phyloP scores from a whole-genome alignment of 2,113 vertebrate genomes.

The Puffinus mauretanicus region DNA sequence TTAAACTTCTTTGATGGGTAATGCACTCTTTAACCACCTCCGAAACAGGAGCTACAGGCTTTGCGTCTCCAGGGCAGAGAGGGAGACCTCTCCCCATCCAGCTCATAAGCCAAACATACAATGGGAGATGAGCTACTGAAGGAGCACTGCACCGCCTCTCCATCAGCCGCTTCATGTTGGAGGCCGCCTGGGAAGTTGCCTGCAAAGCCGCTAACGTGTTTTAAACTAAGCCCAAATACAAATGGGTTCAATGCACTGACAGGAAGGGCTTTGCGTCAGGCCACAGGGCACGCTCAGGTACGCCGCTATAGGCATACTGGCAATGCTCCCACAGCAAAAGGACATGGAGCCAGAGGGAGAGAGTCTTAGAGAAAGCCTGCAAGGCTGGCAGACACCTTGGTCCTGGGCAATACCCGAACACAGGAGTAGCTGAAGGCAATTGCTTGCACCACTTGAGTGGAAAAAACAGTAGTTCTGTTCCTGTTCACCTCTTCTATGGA shows the following conservation, averaged over 20 bases:
- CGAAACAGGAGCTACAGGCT: background rate
- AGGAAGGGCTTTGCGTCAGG: background rate
- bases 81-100: background rate
- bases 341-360: background rate
- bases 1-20: background rate
- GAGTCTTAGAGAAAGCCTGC: background rate
- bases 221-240: background rate
- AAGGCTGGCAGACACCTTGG: background rate
- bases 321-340: background rate
- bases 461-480: background rate
- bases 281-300: background rate
- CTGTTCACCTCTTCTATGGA: background rate
- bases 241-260: background rate
- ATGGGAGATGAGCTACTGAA: background rate
- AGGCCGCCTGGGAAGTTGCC: background rate
- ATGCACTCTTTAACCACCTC: background rate
- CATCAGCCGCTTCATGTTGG: background rate
- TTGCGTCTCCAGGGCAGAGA: background rate
- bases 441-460: background rate
- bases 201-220: background rate
- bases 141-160: background rate
- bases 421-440: background rate
- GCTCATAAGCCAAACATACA: background rate
- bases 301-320: rapidly evolving
- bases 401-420: background rate